phyloP scores from a whole-genome alignment of 2,888 invertebrate genomes.

The Candidula unifasciata region DNA sequence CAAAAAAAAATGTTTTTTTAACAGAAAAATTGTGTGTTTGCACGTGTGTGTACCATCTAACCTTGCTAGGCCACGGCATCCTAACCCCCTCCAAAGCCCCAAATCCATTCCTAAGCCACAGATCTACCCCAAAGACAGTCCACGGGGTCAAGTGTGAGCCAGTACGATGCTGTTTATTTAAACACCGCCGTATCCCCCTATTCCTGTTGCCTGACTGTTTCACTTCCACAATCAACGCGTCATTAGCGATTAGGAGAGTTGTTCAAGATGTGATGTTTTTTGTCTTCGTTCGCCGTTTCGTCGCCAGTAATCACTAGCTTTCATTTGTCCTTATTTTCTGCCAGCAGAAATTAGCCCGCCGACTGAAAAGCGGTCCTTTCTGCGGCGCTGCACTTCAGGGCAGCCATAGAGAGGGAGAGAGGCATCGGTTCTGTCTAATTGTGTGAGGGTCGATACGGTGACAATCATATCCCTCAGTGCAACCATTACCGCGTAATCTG shows the following conservation, averaged over 20 bases:
- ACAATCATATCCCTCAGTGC: conserved; percentile 19
- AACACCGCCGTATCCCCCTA: not conserved
- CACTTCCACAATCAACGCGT: not conserved
- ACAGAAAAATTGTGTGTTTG: no score
- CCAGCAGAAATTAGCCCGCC: not conserved
- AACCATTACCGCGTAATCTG: conserved; percentile 24
- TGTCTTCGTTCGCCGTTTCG: not conserved
- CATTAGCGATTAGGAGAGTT: conserved; percentile 16
- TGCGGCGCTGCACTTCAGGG: not conserved
- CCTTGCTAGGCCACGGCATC: no score
- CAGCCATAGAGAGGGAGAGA: not conserved
- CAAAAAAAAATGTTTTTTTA: no score
- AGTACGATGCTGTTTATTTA: not conserved
- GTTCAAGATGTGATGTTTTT: not conserved
- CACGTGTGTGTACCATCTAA: no score
- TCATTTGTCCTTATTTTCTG: not conserved
- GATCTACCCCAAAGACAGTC: no score
- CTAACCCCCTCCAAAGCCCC: no score
- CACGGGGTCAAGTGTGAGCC: not conserved
- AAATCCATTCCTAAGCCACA: no score
- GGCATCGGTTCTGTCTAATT: not conserved
- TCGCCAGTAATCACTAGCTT: not conserved
- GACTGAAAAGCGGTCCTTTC: not conserved
- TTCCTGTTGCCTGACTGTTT: not conserved
- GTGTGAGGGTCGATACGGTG: conserved; percentile 20